Evolutionary conservation across 2,888 invertebrate species (phyloP).

Genomic region (Parapristionchus giblindavisi): DNA sequence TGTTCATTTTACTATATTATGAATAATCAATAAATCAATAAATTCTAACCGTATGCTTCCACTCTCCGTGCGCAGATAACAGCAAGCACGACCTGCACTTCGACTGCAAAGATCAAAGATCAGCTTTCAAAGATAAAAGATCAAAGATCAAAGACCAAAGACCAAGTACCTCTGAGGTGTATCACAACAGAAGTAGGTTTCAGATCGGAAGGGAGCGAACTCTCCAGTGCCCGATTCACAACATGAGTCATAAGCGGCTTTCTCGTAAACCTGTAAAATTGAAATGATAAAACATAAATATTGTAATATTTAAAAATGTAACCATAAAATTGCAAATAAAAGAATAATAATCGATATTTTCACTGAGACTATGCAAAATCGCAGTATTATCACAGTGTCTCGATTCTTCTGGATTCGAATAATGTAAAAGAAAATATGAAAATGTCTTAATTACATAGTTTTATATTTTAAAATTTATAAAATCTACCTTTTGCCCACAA

Average conservation of each 20-base stretch:
- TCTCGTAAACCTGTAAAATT: conserved; percentile 45
- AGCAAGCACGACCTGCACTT: conserved; percentile 50
- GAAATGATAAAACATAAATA: too few species aligned
- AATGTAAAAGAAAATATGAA: too few species aligned
- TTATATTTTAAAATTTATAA: not conserved
- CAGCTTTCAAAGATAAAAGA: not conserved
- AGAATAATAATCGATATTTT: too few species aligned
- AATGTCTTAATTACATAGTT: not conserved
- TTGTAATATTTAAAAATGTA: too few species aligned
- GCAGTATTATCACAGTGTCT: too few species aligned
- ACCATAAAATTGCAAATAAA: too few species aligned
- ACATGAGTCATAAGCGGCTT: conserved; percentile 49
- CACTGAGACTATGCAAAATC: too few species aligned
- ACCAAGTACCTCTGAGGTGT: conserved; percentile 48
- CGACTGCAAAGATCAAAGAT: not conserved
- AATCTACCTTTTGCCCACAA: conserved; percentile 55
- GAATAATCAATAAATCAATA: too few species aligned
- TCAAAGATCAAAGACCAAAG: not conserved
- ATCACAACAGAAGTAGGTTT: conserved; percentile 64
- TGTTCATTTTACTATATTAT: not conserved
- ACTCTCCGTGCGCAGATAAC: conserved; percentile 52
- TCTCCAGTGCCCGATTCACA: conserved; percentile 43
- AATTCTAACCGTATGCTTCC: conserved; percentile 12
- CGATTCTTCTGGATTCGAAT: too few species aligned
- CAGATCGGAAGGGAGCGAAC: conserved; percentile 49